Evolutionary conservation across 2,113 vertebrate genomes (phyloP), one percentile per base, ranked within the genome.

Genomic region (Xenopus borealis): DNA sequence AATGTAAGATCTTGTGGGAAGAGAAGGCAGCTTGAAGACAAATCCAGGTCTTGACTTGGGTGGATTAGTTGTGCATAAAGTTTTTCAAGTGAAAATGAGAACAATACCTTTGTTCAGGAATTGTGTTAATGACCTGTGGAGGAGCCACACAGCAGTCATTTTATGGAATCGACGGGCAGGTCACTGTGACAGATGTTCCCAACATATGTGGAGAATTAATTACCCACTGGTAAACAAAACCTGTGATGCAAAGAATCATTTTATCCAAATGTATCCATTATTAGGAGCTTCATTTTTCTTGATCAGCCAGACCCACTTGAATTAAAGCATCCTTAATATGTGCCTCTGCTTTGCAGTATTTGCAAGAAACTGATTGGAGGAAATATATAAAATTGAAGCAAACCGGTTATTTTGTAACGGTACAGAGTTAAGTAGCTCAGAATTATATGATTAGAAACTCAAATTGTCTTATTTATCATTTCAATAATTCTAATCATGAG

Each of bases 181-280:
- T 98, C 95, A 95, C 81, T 76, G 91, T 93, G 92, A 95, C 97
- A 99, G 97, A 98, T 98, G 97, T 98, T 98, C 91, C 87, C 92
- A 96, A 89, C 96, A 98, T 98, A 98, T 98, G 96, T 96, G 96
- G 91, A 92, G 94, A 98, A 97, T 98, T 98, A 98, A 98, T 98
- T 98, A 98, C 96, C 93, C 93, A 93, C 96, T 93, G 95, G 96
- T 96, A 98, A 98, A 98, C 97, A 97, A 96, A 97, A 93, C 93
- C 94, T 90, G 92, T 91, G 93, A 94, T 93, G 96, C 92, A 80
- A 93, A 94, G 93, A 95, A 90, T 91, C 93, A 94, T 96, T 98
- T 97, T 95, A 94, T 96, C 95, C 94, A 95, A 94, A 95, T 94
- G 95, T 92, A 91, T 94, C 92, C 89, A 91, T 94, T 96, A 95